phyloP scores from a whole-genome alignment of 2,797 vertebrate genomes.

The Lepilemur septentrionalis region DNA sequence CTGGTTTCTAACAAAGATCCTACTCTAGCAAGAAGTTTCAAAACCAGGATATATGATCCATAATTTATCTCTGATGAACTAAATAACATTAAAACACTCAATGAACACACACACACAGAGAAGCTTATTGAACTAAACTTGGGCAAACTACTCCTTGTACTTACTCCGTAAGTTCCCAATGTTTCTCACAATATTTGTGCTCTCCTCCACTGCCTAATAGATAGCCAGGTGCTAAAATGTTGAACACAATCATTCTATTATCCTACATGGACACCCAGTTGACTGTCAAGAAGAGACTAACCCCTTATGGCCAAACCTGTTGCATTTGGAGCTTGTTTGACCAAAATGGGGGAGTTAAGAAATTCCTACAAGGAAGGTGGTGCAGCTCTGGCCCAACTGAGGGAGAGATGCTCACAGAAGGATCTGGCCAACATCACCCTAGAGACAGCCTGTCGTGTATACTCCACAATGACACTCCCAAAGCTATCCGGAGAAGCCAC shows the following conservation, averaged over 20 bases:
- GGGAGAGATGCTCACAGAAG: not conserved
- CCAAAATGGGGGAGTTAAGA: not conserved
- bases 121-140: not conserved
- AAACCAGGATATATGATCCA: not conserved
- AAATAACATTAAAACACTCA: not conserved
- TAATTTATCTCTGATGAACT: not conserved
- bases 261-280: not conserved
- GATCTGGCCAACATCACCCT: not conserved
- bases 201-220: not conserved
- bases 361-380: not conserved
- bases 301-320: not conserved
- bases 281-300: not conserved
- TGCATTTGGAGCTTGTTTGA: not conserved
- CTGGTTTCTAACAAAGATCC: not conserved
- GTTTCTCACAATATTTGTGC: not conserved
- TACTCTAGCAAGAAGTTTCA: not conserved
- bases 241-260: not conserved
- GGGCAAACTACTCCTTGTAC: not conserved
- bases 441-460: not conserved
- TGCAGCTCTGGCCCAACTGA: not conserved
- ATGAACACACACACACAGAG: not conserved
- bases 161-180: not conserved
- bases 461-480: not conserved
- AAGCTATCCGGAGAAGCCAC: not conserved
- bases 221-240: not conserved